Base-by-base conservation (phyloP, 2,888 invertebrate species). In the Calameuta idolon region DNA sequence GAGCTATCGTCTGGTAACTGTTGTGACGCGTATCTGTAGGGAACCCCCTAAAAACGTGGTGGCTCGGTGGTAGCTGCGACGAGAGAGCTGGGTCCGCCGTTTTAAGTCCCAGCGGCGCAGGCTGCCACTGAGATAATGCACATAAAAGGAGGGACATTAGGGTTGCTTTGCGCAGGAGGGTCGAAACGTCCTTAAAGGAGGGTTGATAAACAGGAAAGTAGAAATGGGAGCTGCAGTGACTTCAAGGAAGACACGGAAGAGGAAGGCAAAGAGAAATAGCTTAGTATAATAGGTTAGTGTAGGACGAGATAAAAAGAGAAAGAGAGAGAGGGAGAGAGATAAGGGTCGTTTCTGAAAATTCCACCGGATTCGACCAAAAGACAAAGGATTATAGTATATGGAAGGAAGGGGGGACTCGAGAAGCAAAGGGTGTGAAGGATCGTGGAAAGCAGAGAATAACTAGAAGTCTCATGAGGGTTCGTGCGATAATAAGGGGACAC, bases 141-240 rank as follows among this genome's bases (percentile, higher is more conserved):
- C 69, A 33, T 69, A 69, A 33, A 69, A 33, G 69, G 15, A 30
- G 69, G 15, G 31, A 33, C 69, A 69, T 69, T 33, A 69, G 33
- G 69, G 69, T 30, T 69, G 11, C 69, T 30, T 12, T 15, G 69
- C 11, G 69, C 31, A 33, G 4, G 69, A 69, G 31, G 69, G 69
- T 33, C 1, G 69, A 30, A 30, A 30, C 5, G 69, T 69, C 11
- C 69, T 69, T 69, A 0, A 69, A 68, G 55, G 33, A 12, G 34
- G 75, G n/a, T 33, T 68, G 75, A 75, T 34, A 75, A 75, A 75
- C 69, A 68, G 12, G 33, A 76, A 30, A 69, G 15, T n/a, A 12
- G 30, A n/a, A 69, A 11, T 5, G 34, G n/a, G 40, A 40, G 40
- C 40, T 40, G 40, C 15, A 40, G 40, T 15, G 5, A 5, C 40